These are phyloP conservation scores for Lophotis ruficrista DNA, from an alignment of 2,113 vertebrate species.

Conservation along the genomic window DNA sequence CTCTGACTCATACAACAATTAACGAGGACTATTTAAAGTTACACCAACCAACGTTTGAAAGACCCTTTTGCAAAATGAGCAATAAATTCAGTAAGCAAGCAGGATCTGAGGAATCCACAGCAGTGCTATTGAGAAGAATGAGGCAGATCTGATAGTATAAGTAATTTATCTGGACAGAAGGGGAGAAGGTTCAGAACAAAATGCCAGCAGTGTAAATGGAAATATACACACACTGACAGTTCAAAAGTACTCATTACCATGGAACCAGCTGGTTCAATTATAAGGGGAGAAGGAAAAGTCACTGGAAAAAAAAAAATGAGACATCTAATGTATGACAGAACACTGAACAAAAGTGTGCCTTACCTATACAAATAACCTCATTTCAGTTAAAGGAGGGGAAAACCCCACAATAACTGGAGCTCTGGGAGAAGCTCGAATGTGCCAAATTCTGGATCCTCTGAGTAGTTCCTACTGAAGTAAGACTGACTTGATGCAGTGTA, in stretches of 20 bases:
- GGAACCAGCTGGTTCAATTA: conserved; percentile 42
- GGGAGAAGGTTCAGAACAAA: conserved; percentile 49
- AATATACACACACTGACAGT: conserved; percentile 24
- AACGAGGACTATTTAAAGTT: neutral
- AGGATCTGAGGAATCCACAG: neutral
- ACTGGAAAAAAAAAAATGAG: conserved; percentile 26
- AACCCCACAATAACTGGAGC: accelerated
- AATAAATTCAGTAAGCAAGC: neutral
- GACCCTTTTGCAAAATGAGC: neutral
- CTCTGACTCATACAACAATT: neutral
- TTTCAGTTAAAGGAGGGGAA: neutral
- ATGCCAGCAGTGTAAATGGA: conserved; percentile 49
- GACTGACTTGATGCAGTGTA: neutral
- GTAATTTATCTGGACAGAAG: conserved; percentile 60
- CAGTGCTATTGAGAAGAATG: neutral
- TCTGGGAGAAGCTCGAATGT: neutral
- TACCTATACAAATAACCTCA: neutral
- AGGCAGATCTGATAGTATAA: conserved; percentile 23
- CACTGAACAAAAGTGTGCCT: neutral
- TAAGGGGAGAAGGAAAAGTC: neutral
- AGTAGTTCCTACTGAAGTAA: neutral
- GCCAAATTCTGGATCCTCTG: neutral
- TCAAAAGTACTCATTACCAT: conserved; percentile 56
- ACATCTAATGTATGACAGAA: neutral
- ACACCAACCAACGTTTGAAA: neutral